Evolutionary conservation across 2,888 invertebrate genomes (phyloP), one percentile per base, ranked within the genome.

Genomic region (Conops quadrifasciatus): DNA sequence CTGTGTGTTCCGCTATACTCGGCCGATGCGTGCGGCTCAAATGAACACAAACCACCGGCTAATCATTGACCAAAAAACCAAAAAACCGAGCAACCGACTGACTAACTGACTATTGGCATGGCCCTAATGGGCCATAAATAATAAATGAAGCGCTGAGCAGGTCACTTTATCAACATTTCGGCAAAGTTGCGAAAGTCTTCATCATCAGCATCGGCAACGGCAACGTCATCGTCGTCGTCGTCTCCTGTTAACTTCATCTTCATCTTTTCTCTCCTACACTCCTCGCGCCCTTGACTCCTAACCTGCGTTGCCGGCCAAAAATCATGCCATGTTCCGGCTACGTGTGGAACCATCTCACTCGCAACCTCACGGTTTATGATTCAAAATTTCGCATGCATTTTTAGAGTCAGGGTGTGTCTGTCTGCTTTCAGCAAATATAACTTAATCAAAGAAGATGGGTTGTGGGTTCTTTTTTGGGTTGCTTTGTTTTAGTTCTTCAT

Each of bases 91-190:
- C 36, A 36, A 36, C 4, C 36, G 9, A 36, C 36, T 9, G 36
- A 36, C 4, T 9, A 36, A 36, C 36, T 36, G 36, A 36, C 36
- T 9, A 36, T 36, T 9, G 9, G 36, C 36, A 36, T 36, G 80
- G 78, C 79, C 80, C 77, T 83, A 83, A 83, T 83, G 83, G 82
- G 81, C 79, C 83, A 83, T 82, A 83, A 83, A 83, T 83, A 83
- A 83, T 82, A 83, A 80, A 79, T 36, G 36, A 36, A 36, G 36
- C 36, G 9, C 5, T 79, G 82, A 82, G 77, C 78, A 81, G 81
- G 75, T 78, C 78, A 72, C 71, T 73, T 74, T 73, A 73, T 73
- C 71, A 71, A 69, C 72, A 72, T 71, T 72, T 74, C 70, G 72
- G 71, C 67, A 15, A 49, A 36, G 62, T 53, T 67, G 16, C n/a